Conservation (phyloP, 2,797 vertebrate species). For the Enteromius thamalakanensis region DNA sequence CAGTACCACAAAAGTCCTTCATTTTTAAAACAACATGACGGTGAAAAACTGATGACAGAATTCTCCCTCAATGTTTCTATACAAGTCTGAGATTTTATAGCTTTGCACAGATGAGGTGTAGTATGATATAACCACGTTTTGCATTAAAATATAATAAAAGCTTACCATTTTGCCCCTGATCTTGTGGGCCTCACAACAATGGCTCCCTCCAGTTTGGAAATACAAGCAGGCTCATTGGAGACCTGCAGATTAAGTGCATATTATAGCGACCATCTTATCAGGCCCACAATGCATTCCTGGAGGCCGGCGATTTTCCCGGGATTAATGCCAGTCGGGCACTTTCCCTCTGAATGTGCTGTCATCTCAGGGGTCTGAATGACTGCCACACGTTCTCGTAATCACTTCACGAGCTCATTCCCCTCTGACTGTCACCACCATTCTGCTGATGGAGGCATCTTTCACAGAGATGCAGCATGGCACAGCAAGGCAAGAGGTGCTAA, state of each 20-base stretch:
- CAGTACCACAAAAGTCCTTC: not conserved
- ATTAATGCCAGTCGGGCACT: conserved; percentile 69
- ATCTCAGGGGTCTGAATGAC: conserved; percentile 73
- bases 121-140: conserved; percentile 47
- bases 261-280: conserved; percentile 67
- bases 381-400: conserved; percentile 73
- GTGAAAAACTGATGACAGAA: conserved; percentile 6
- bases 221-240: conserved; percentile 63
- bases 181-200: conserved; percentile 59
- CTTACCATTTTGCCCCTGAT: conserved; percentile 55
- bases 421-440: conserved; percentile 78
- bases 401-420: conserved; percentile 74
- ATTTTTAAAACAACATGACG: not conserved
- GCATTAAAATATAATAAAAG: conserved; percentile 59
- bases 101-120: conserved; percentile 53
- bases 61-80: conserved; percentile 41
- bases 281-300: conserved; percentile 65
- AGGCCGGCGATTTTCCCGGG: conserved; percentile 72
- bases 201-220: conserved; percentile 59
- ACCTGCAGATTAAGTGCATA: conserved; percentile 65
- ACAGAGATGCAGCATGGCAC: conserved; percentile 66
- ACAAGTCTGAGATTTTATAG: conserved; percentile 54
- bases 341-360: conserved; percentile 65
- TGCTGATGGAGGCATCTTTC: conserved; percentile 78
- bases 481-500: conserved; percentile 63